phyloP scores from a whole-genome alignment of 2,113 vertebrate genomes.

The Hypocryptadius cinnamomeus region DNA sequence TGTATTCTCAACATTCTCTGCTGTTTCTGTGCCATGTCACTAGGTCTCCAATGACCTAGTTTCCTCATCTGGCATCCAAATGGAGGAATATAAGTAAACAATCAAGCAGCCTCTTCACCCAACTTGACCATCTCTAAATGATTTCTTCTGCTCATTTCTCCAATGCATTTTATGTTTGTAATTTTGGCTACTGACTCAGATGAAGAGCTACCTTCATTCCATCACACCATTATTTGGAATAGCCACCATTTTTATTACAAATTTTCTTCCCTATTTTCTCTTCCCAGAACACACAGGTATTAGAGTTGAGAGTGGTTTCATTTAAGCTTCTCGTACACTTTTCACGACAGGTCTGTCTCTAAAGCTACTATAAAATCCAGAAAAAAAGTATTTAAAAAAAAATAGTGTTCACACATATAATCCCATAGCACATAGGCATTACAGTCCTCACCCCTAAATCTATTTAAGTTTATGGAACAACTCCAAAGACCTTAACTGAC shows the following conservation, averaged over 20 bases:
- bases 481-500: neutral
- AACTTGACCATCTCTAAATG: neutral
- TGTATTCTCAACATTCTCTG: neutral
- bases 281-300: neutral
- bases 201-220: neutral
- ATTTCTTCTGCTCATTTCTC: neutral
- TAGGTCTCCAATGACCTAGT: neutral
- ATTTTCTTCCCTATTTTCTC: neutral
- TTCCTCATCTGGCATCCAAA: neutral
- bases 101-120: neutral
- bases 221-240: neutral
- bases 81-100: neutral
- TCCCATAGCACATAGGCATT: neutral
- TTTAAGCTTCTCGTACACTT: neutral
- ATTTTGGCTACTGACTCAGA: neutral
- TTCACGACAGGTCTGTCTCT: neutral
- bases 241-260: neutral
- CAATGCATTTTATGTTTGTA: neutral
- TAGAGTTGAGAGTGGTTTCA: neutral
- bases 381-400: neutral
- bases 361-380: neutral
- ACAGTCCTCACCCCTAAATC: neutral
- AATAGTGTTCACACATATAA: too few relatives aligned
- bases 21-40: neutral
- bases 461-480: neutral